These are phyloP conservation scores for Kradibia gibbosae DNA, from an alignment of 1,140 invertebrate species.

Conservation along the genomic window DNA sequence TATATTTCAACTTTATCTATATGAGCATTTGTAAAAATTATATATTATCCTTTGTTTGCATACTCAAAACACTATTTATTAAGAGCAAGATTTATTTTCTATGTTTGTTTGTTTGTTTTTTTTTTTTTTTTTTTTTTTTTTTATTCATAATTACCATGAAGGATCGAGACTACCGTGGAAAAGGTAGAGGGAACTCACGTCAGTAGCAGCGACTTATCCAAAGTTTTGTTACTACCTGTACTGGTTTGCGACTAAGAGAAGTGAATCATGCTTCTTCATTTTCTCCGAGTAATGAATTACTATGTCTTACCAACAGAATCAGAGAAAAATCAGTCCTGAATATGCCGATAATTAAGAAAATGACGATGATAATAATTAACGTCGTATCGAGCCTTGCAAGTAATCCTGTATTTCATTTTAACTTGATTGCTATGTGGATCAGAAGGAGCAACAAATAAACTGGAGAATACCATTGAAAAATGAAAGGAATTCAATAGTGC, in stretches of 20 bases:
- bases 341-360: conserved; percentile 8
- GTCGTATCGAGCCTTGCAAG: conserved; percentile 42
- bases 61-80: background rate
- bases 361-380: conserved; percentile 45
- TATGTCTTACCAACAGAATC: conserved; percentile 15
- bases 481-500: conserved; percentile 46
- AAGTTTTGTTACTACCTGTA: conserved; percentile 10
- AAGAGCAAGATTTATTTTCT: background rate
- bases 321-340: conserved; percentile 29
- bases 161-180: conserved; percentile 67
- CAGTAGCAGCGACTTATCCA: conserved; percentile 64
- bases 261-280: conserved; percentile 32
- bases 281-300: conserved; percentile 36
- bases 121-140: background rate
- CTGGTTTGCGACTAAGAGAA: conserved; percentile 37
- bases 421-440: conserved; percentile 41
- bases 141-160: conserved; percentile 43
- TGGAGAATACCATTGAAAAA: conserved; percentile 31
- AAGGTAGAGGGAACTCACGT: conserved; percentile 65
- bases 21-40: too few relatives aligned
- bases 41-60: background rate
- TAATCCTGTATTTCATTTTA: conserved; percentile 48
- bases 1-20: too few relatives aligned
- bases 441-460: conserved; percentile 35
- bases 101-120: conserved; percentile 8